Base-by-base conservation (phyloP, 2,888 invertebrate species). In the Gryllus longicercus region DNA sequence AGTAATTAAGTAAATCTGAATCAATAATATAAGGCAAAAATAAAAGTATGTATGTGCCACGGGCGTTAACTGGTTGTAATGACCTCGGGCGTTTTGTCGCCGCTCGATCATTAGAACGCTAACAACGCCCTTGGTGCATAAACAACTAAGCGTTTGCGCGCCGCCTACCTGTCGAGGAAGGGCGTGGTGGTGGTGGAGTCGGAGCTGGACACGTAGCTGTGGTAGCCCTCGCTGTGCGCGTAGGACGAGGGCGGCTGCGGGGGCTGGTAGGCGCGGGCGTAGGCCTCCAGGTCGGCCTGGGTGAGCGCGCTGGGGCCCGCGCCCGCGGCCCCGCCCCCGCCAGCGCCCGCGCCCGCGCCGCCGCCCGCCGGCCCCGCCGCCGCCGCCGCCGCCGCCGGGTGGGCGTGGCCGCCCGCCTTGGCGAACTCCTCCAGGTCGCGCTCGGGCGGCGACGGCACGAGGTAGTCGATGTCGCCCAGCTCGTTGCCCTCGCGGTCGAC, bases 141-240 rank as follows among this genome's bases (percentile, higher is more conserved):
- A n/a, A n/a, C n/a, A n/a, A n/a, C n/a, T n/a, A n/a, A n/a, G n/a
- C n/a, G n/a, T n/a, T n/a, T n/a, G n/a, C n/a, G n/a, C n/a, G n/a
- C 11, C 16, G 1, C 23, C 74, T 16, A 79, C 88, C 93, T 90
- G 86, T 94, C 94, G 83, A 94, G 87, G 86, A 94, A 93, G 63
- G 94, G 94, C 10, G 94, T 94, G 76, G 91, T 91, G 25, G 88
- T 88, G 79, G 92, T 93, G 12, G 93, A 93, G 86, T 94, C 93
- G 74, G 93, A 92, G 85, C 93, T 93, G 81, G 93, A 93, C 50
- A 94, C 93, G 86, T 94, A 94, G 86, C 93, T 93, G 86, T 94
- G 94, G 86, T 94, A 94, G 79, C 93, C 93, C 87, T 94, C 94
- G 79, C 93, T 93, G 85, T 94, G 93, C 79, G 94, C 94, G 87